These are phyloP conservation scores for Leptopilina boulardi DNA, from an alignment of 1,140 invertebrate species.

Conservation along the genomic window DNA sequence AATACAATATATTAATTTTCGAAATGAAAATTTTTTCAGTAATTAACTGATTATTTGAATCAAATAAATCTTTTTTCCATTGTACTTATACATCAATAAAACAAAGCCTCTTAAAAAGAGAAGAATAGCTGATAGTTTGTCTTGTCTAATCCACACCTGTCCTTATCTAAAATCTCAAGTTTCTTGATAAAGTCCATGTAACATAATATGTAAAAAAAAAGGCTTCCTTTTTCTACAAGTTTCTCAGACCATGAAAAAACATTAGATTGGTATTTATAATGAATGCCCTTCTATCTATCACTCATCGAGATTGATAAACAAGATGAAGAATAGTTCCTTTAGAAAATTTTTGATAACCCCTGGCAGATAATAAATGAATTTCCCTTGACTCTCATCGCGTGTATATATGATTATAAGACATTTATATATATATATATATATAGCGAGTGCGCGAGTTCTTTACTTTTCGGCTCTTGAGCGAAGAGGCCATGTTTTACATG, in stretches of 20 bases:
- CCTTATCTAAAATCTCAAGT: background rate
- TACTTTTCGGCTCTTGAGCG: background rate
- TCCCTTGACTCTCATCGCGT: conserved; percentile 14
- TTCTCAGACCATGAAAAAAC: conserved; percentile 12
- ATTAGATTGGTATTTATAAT: too few species aligned
- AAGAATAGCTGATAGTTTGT: background rate
- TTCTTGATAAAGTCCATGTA: background rate
- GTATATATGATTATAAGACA: background rate
- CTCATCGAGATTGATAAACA: background rate
- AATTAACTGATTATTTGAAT: too few species aligned
- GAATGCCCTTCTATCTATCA: too few species aligned
- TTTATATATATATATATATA: too few species aligned
- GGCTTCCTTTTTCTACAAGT: background rate
- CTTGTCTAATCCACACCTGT: background rate
- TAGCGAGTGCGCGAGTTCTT: background rate
- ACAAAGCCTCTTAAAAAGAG: too few species aligned
- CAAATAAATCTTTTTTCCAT: too few species aligned
- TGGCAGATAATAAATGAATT: conserved; percentile 11
- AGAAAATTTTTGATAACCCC: background rate
- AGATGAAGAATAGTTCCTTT: conserved; percentile 8
- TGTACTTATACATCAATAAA: too few species aligned
- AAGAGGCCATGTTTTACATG: conserved; percentile 58
- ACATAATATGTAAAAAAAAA: background rate
- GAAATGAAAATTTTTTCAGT: too few species aligned
- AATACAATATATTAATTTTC: too few species aligned